Evolutionary conservation across 2,797 vertebrate genomes (phyloP), one percentile per base, ranked within the genome.

Genomic region (Manis pentadactyla): DNA sequence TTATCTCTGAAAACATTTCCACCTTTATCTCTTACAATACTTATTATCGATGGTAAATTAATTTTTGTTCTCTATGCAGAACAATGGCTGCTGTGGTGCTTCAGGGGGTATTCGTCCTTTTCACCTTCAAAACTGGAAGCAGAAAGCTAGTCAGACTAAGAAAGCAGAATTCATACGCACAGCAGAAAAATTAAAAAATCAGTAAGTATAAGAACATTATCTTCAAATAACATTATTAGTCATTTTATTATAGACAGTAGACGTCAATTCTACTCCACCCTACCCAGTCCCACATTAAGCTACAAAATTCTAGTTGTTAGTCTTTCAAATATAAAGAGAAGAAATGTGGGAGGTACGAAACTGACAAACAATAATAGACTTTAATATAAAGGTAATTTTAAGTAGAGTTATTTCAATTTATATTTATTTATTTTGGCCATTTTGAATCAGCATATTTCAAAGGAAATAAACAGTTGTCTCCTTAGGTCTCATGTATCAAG

Each of bases 131-230:
- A 98, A 93, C 42, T 95, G 94, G 96, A 99, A 98, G 78, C 97
- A 97, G 78, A 98, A 98, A 94, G 96, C 93, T 91, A 98, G 93
- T 95, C 97, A 97, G 85, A 92, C 98, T 71, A 98, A 98, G 97
- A 98, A 98, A 97, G 93, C 96, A 14, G 98, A 99, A 92, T 99
- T 99, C 87, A 34, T 99, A 83, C 98, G 98, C 96, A 99, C 99
- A 93, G 98, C 99, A 31, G 98, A 99, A 97, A 99, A 97, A 53
- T 98, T 99, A 73, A 99, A 98, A 97, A 98, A 98, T 83, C 98
- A 99, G 99, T 99, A 98, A 99, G 99, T 99, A 94, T 84, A 31
- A 90, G 27, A 94, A 42, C 63, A 53, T 73, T 61, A 53, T 75
- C 27, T 87, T 78, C 31, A 94, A n/a, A 79, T 69, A 81, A 39